These are phyloP conservation scores for Gryon sp. DNA, from an alignment of 1,140 invertebrate species.

Conservation along the genomic window DNA sequence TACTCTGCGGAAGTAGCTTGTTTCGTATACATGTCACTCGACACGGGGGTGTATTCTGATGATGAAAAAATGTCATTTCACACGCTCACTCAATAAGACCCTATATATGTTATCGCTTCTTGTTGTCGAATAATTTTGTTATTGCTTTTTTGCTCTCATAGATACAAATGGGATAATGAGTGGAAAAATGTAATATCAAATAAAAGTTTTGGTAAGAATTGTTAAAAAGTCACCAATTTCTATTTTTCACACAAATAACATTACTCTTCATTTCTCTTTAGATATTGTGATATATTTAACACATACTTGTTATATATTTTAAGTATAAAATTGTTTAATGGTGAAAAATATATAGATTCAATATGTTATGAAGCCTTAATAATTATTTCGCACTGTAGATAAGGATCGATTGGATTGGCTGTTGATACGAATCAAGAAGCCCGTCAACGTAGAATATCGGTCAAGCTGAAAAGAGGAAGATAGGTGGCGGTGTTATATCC, in stretches of 20 bases:
- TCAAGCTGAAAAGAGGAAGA: slow-evolving; percentile 26
- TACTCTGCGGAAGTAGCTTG: slow-evolving; percentile 21
- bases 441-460: slow-evolving; percentile 33
- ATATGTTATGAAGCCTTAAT: slow-evolving; percentile 11
- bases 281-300: too few species aligned
- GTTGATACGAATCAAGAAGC: slow-evolving; percentile 12
- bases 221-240: too few species aligned
- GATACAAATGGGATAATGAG: too few species aligned
- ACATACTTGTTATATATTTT: too few species aligned
- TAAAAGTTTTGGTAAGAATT: too few species aligned
- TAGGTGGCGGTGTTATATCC: slow-evolving; percentile 30
- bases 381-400: neutral
- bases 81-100: slow-evolving; percentile 32
- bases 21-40: slow-evolving; percentile 28
- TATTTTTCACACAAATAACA: too few species aligned
- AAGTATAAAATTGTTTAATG: too few species aligned
- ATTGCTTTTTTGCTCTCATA: slow-evolving; percentile 9
- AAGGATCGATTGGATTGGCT: neutral
- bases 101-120: too few species aligned
- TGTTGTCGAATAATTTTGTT: slow-evolving; percentile 12
- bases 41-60: slow-evolving; percentile 30
- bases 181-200: too few species aligned
- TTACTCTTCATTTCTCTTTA: too few species aligned
- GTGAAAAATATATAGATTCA: too few species aligned
- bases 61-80: slow-evolving; percentile 42